These are phyloP conservation scores for Ctenomys sociabilis DNA, from an alignment of 2,113 vertebrate species.

Conservation along the genomic window DNA sequence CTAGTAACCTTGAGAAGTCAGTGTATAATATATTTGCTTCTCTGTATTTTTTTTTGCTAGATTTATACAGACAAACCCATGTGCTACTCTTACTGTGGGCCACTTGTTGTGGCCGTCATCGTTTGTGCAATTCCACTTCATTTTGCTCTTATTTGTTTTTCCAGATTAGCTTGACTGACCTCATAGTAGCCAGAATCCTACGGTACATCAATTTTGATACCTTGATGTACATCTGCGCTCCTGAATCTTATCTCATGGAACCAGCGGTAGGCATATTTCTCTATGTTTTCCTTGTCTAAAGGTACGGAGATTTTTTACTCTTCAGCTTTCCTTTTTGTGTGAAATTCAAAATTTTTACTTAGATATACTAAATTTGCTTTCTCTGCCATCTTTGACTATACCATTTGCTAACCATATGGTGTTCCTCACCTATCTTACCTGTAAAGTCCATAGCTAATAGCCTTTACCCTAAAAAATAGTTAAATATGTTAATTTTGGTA, in stretches of 20 bases:
- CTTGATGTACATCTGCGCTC: constrained; percentile 94
- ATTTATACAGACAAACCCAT: not conserved
- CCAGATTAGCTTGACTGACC: constrained; percentile 95
- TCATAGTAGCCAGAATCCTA: constrained; percentile 97
- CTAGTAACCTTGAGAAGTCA: not conserved
- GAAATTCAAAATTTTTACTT: constrained; percentile 27
- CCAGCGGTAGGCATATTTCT: constrained; percentile 87
- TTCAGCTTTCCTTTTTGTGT: not conserved
- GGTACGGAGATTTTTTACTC: not conserved
- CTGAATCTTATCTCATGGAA: constrained; percentile 98
- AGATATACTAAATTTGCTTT: not conserved
- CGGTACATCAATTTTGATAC: constrained; percentile 98
- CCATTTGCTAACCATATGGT: not conserved
- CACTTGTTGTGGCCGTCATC: not conserved
- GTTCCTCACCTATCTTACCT: not conserved
- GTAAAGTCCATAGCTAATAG: not conserved
- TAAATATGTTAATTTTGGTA: not conserved
- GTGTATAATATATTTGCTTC: not conserved
- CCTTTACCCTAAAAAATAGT: not conserved
- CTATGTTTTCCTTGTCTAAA: not conserved
- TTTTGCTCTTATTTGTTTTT: constrained; percentile 67
- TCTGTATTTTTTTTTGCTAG: not conserved
- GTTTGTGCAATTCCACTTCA: constrained; percentile 50
- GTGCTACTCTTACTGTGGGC: not conserved
- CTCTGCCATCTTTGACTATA: not conserved